Evolutionary conservation across 2,113 vertebrate species (phyloP).

Genomic region (Ifrita kowaldi): DNA sequence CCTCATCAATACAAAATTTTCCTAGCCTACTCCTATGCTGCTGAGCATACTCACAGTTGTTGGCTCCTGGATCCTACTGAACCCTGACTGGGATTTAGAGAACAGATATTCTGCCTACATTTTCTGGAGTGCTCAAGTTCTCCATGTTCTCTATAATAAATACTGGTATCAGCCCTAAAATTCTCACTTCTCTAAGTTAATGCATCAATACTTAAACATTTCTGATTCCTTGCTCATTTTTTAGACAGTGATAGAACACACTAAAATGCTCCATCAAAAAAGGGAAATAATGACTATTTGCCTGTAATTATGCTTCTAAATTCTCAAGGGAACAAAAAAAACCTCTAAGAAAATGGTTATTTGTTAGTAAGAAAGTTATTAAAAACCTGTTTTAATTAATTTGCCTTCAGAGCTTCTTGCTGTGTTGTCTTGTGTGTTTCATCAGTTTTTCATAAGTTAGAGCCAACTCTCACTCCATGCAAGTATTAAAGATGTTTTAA

Average conservation of each 20-base stretch:
- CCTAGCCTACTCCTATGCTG: neutral
- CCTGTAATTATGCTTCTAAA: neutral
- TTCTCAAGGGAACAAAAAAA: neutral
- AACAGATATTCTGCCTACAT: neutral
- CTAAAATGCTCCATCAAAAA: neutral
- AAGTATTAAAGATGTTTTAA: slow-evolving; percentile 51
- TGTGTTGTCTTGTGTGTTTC: neutral
- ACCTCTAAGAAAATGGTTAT: neutral
- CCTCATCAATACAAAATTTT: neutral
- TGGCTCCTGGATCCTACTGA: neutral
- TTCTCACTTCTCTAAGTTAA: neutral
- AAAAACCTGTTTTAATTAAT: neutral
- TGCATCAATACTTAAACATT: neutral
- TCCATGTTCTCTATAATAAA: neutral
- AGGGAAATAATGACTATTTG: neutral
- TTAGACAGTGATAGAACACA: neutral
- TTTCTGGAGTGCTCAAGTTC: neutral
- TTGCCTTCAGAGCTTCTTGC: neutral
- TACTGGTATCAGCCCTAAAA: neutral
- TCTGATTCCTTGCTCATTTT: neutral
- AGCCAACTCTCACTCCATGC: neutral
- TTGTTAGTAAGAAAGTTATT: slow-evolving; percentile 6
- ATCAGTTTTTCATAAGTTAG: neutral
- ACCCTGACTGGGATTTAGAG: neutral
- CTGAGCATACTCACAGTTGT: neutral